These are phyloP conservation scores for Ephydatia muelleri DNA, from an alignment of 37 sponge, comb jelly and placozoan species.

Conservation along the genomic window DNA sequence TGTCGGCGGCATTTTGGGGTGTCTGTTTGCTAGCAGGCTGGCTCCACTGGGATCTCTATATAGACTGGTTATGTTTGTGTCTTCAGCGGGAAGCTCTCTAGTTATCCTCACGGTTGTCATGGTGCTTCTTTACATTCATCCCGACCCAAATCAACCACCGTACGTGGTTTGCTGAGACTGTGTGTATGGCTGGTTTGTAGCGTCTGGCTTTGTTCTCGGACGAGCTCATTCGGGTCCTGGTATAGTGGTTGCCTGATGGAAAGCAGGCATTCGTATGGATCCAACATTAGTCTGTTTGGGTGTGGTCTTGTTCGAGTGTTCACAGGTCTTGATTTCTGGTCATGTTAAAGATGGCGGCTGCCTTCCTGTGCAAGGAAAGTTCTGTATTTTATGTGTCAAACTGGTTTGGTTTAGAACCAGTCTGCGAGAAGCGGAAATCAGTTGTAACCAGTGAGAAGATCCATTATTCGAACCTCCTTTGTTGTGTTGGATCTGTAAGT, in stretches of 20 bases:
- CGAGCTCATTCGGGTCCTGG: neutral
- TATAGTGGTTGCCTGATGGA: constrained; percentile 18
- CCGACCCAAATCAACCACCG: constrained; percentile 51
- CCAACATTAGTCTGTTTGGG: neutral
- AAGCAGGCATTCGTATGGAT: neutral
- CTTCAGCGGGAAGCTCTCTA: neutral
- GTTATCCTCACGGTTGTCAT: constrained; percentile 15
- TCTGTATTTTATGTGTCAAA: neutral
- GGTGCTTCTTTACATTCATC: constrained; percentile 36
- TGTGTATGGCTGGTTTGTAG: constrained; percentile 46
- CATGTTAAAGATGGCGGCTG: neutral
- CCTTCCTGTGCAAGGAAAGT: neutral
- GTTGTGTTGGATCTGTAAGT: constrained; percentile 5
- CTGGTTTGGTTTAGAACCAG: constrained; percentile 15
- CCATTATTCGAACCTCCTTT: constrained; percentile 20
- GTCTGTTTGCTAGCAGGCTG: constrained; percentile 45
- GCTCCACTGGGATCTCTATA: constrained; percentile 25
- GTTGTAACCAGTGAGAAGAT: constrained; percentile 23
- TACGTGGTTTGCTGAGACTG: constrained; percentile 56
- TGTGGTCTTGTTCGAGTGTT: constrained; percentile 7
- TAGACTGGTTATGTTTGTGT: constrained; percentile 8
- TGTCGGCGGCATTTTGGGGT: constrained; percentile 59
- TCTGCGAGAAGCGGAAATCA: constrained; percentile 19
- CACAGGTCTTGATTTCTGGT: neutral
- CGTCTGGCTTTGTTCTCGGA: constrained; percentile 37